phyloP scores from a whole-genome alignment of 2,797 vertebrate genomes.

The Mus minutoides region DNA sequence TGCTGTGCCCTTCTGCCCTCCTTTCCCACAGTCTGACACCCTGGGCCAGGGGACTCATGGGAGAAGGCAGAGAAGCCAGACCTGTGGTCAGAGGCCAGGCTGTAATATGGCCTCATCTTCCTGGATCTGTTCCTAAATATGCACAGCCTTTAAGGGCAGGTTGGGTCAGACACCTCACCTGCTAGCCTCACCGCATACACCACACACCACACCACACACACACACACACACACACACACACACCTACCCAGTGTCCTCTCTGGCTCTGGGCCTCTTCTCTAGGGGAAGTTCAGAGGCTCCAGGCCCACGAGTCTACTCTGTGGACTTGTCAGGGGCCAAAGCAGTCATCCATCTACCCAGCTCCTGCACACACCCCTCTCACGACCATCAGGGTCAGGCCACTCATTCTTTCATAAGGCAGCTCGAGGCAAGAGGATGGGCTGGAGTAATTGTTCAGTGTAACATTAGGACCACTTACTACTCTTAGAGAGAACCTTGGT shows the following conservation, averaged over 20 bases:
- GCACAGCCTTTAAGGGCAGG: neutral
- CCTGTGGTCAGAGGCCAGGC: neutral
- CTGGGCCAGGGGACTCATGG: neutral
- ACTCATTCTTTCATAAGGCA: neutral
- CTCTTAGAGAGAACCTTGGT: neutral
- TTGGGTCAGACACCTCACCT: too few relatives aligned
- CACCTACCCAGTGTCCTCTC: neutral
- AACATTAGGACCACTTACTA: neutral
- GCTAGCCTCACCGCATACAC: neutral
- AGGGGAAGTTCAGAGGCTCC: neutral
- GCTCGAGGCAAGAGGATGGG: neutral
- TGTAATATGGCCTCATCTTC: neutral
- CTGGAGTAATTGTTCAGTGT: too few relatives aligned
- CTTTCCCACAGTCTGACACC: neutral
- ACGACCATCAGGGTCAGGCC: neutral
- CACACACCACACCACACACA: neutral
- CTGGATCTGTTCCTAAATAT: neutral
- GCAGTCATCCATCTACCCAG: too few relatives aligned
- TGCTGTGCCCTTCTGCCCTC: neutral
- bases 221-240: neutral
- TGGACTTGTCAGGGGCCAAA: neutral
- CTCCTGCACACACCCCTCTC: accelerated
- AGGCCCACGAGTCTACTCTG: neutral
- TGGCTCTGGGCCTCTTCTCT: neutral
- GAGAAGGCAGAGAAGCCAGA: neutral